Evolutionary conservation across 23 tunicate genomes (phyloP).

Genomic region (Diplosoma virens): DNA sequence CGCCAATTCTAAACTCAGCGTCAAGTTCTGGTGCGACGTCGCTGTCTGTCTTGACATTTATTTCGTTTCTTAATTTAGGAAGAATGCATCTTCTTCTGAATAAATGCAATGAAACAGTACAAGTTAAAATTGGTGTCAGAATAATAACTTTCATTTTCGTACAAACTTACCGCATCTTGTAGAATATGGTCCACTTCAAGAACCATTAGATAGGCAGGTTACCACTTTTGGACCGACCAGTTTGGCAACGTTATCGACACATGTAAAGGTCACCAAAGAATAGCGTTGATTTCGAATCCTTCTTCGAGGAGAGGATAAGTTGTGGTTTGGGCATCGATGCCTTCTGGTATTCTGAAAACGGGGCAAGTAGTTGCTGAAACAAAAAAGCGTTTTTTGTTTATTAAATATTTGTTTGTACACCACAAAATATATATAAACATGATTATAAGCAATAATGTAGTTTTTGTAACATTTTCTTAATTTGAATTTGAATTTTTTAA

Average conservation of each 20-base stretch:
- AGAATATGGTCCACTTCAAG: conserved; percentile 23
- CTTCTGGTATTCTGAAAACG: neutral
- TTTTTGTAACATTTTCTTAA: too few species aligned
- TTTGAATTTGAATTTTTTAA: too few species aligned
- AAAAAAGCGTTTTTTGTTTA: neutral
- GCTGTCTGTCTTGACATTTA: neutral
- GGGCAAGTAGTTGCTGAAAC: conserved; percentile 3
- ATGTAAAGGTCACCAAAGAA: neutral
- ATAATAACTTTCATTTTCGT: too few species aligned
- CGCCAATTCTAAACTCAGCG: neutral
- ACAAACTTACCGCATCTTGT: conserved; percentile 24
- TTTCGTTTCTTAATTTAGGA: neutral
- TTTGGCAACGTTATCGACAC: neutral
- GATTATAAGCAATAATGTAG: too few species aligned
- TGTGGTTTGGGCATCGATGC: conserved; percentile 12
- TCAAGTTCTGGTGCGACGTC: neutral
- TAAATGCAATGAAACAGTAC: too few species aligned
- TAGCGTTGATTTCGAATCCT: conserved; percentile 16
- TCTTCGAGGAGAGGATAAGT: neutral
- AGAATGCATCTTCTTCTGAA: neutral
- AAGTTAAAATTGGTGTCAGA: too few species aligned
- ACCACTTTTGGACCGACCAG: neutral
- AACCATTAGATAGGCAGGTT: conserved; percentile 3
- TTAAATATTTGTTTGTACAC: too few species aligned
- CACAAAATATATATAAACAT: too few species aligned